phyloP scores from a whole-genome alignment of 2,113 vertebrate genomes.

The Agapornis roseicollis region DNA sequence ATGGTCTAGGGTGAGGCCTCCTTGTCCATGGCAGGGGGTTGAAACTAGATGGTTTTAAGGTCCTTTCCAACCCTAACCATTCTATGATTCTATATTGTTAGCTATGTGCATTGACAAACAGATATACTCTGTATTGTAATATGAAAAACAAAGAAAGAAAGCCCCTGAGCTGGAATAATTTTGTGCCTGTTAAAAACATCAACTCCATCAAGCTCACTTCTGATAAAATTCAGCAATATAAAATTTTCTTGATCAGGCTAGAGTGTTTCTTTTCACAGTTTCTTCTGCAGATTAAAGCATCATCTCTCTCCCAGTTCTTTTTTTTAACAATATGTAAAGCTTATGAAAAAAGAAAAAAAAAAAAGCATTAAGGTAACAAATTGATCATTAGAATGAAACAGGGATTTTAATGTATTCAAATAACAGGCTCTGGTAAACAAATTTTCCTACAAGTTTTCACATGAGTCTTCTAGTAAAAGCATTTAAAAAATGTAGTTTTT shows the following conservation, averaged over 20 bases:
- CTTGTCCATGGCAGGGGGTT: background rate
- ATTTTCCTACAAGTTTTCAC: background rate
- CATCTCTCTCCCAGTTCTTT: background rate
- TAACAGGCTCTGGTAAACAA: background rate
- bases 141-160: background rate
- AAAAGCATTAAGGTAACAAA: background rate
- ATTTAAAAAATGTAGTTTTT: background rate
- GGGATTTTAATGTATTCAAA: background rate
- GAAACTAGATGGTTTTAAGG: background rate
- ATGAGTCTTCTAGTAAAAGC: background rate
- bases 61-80: background rate
- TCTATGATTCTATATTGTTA: background rate
- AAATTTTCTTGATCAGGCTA: background rate
- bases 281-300: background rate
- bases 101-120: background rate
- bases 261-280: background rate
- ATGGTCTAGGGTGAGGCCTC: background rate
- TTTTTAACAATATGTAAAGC: background rate
- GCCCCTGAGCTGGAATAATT: background rate
- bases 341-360: background rate
- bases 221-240: background rate
- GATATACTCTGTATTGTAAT: background rate
- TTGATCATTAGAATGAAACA: background rate
- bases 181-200: background rate
- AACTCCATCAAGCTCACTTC: background rate